A percentile compares a stretch with the other conserved stretches of the same genome.
Conservation (phyloP, 1,140 invertebrate species). For the Mesaphorura yosii region DNA sequence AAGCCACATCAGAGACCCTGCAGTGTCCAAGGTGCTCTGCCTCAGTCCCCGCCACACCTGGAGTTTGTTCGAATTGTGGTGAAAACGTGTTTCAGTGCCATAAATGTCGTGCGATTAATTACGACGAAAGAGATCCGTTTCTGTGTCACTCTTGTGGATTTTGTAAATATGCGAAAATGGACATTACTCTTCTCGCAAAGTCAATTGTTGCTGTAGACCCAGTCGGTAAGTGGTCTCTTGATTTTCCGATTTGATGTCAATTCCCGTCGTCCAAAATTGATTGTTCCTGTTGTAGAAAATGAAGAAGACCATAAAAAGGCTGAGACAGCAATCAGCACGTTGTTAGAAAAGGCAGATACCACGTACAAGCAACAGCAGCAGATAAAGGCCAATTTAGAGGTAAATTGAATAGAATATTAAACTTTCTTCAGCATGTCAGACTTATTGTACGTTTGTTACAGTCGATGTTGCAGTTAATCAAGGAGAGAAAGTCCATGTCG, state of each 20-base stretch:
- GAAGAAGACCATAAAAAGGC: slow-evolving; percentile 95
- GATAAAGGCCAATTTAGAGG: slow-evolving; percentile 79
- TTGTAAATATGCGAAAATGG: slow-evolving; percentile 99
- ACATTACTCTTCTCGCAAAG: slow-evolving; percentile 44
- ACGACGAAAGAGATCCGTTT: slow-evolving; percentile 98
- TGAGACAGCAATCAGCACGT: slow-evolving; percentile 72
- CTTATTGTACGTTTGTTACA: background rate
- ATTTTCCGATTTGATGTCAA: slow-evolving; percentile 1
- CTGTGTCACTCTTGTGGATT: slow-evolving; percentile 96
- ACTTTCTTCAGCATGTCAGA: background rate
- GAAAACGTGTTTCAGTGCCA: slow-evolving; percentile 98
- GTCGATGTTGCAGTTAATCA: slow-evolving; percentile 30
- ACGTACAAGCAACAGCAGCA: slow-evolving; percentile 80
- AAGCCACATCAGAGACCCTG: slow-evolving; percentile 73
- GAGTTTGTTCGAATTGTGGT: slow-evolving; percentile 93
- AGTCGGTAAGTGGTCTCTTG: slow-evolving; percentile 12
- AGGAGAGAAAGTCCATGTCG: slow-evolving; percentile 27
- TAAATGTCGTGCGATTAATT: slow-evolving; percentile 95
- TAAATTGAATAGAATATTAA: slow-evolving; percentile 32
- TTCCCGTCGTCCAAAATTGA: no score
- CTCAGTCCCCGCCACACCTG: slow-evolving; percentile 90
- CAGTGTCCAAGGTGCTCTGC: slow-evolving; percentile 93
- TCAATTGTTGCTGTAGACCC: slow-evolving; percentile 30
- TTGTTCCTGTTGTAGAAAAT: slow-evolving; percentile 55
- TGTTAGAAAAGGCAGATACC: slow-evolving; percentile 86